Conservation (phyloP, 1,140 invertebrate species). For the Zaprionus davidi region DNA sequence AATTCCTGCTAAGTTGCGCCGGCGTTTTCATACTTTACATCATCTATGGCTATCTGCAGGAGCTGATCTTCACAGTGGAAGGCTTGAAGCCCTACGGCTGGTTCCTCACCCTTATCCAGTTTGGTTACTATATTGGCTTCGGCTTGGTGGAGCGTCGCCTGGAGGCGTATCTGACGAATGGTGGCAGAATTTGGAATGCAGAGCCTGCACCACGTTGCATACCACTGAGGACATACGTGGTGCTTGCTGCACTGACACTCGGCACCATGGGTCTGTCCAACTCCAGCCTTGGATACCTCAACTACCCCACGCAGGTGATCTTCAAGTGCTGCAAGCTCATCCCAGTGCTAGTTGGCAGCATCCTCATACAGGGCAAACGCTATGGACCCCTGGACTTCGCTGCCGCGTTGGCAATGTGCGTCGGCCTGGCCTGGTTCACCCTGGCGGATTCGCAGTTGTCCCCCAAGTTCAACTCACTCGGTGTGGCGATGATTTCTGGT, state of each 20-base stretch:
- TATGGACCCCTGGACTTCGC: constrained; percentile 93
- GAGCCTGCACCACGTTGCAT: constrained; percentile 90
- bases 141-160: constrained; percentile 91
- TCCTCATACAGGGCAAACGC: constrained; percentile 95
- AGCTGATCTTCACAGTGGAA: constrained; percentile 95
- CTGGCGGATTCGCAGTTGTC: constrained; percentile 95
- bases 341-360: constrained; percentile 96
- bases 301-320: constrained; percentile 97
- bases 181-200: constrained; percentile 50
- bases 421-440: constrained; percentile 96
- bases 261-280: constrained; percentile 99
- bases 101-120: constrained; percentile 97
- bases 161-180: constrained; percentile 82
- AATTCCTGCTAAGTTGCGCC: constrained; percentile 91
- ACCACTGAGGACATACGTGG: constrained; percentile 91
- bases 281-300: constrained; percentile 96
- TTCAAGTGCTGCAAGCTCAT: constrained; percentile 99
- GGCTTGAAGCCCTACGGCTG: constrained; percentile 95
- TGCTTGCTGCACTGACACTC: constrained; percentile 94
- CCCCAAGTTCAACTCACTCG: constrained; percentile 93
- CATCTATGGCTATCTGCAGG: constrained; percentile 96
- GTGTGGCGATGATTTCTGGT: constrained; percentile 93
- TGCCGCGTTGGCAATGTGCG: constrained; percentile 94
- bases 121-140: constrained; percentile 93
- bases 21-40: constrained; percentile 95